phyloP scores from a whole-genome alignment of 2,113 vertebrate species.

The Naja naja region DNA sequence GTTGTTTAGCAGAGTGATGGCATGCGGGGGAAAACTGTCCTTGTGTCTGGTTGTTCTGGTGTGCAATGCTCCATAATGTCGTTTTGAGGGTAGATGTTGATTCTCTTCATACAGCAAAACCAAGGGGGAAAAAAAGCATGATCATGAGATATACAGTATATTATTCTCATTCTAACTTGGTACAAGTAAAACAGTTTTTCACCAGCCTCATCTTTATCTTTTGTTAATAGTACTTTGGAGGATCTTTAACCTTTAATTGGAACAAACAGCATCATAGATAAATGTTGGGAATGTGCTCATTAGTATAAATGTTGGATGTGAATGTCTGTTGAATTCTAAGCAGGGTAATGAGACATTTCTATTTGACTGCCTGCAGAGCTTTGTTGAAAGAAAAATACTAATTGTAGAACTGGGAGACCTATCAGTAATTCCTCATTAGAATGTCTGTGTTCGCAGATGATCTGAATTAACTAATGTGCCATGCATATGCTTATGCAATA shows the following conservation, averaged over 20 bases:
- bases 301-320: slow-evolving; percentile 29
- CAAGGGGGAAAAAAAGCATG: no score
- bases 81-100: no score
- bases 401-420: slow-evolving; percentile 6
- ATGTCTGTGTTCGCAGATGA: neutral
- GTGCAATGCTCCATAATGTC: no score
- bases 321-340: slow-evolving; percentile 2
- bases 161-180: neutral
- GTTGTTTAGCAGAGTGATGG: no score
- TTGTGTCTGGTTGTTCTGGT: no score
- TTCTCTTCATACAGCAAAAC: neutral
- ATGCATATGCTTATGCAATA: neutral
- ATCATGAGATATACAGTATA: neutral
- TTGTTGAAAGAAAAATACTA: slow-evolving; percentile 9
- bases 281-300: slow-evolving; percentile 26
- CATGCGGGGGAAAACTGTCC: no score
- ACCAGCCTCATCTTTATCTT: neutral
- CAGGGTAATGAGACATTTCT: neutral
- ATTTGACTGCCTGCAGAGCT: neutral
- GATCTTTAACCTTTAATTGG: neutral
- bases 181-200: neutral
- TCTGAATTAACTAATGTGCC: fast-evolving
- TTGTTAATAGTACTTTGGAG: neutral
- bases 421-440: slow-evolving; percentile 19
- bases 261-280: neutral